Evolutionary conservation across 1,140 invertebrate species (phyloP), one percentile per base, ranked within the genome.

Genomic region (Papilio polytes): DNA sequence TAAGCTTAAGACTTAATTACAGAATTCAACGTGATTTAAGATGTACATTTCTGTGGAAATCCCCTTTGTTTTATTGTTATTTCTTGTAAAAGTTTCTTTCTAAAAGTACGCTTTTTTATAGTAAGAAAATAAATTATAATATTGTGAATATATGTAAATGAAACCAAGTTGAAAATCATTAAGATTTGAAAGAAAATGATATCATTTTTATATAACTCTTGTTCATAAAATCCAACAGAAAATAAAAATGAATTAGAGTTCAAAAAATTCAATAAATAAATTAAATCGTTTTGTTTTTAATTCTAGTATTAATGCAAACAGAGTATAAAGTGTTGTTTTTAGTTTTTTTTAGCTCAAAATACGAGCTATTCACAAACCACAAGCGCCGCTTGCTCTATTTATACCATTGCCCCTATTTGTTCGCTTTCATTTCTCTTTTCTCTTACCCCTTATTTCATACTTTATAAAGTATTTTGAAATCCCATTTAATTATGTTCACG

Each of bases 1-100:
- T 78, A 78, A 78, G 56, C 56, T 63, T 66, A 78, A 66, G 36
- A 78, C 77, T 66, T 78, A 78, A 66, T 78, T 66, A 78, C 48
- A 51, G 77, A 44, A 78, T 41, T 78, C 77, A 44, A 48, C 31
- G 74, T 76, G 44, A 76, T 76, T 76, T 48, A 76, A 51, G 44
- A 41, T 15, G 72, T 53, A 70, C 63, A 70, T 31, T 70, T 70
- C 63, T 31, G 63, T 70, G 26, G 63, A 70, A 36, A 36, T 70
- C 26, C 13, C 13, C 22, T 70, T 70, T 31, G 26, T 15, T 70
- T 70, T 31, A 36, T 66, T 26, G 59, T 66, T 26, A 66, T 13
- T 31, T 26, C 22, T 66, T 66, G 0, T 15, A 66, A 2, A 36
- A 15, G 26, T 18, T 66, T 12, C 10, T 63, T 13, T 63, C 20